Percentiles rank a stretch among this genome's conserved stretches.
These are phyloP conservation scores for Ochlodes sylvanus DNA, from an alignment of 2,888 invertebrate species.

Conservation along the genomic window DNA sequence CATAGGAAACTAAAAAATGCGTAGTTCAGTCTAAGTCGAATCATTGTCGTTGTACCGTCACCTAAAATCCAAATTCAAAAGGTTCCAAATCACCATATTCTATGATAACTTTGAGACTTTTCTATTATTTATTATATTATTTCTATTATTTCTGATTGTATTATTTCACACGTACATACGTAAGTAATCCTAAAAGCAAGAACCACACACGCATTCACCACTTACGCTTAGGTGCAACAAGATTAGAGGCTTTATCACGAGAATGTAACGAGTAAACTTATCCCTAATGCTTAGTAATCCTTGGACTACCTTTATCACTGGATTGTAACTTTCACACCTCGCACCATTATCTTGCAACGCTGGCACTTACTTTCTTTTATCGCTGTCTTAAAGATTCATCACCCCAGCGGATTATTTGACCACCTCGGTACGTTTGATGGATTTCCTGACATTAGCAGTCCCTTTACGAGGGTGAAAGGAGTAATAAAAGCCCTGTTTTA, in stretches of 20 bases:
- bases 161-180: too few species aligned
- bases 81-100: too few species aligned
- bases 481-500: constrained; percentile 47
- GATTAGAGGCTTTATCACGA: background rate
- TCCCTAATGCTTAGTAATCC: constrained; percentile 27
- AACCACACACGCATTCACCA: background rate
- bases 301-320: constrained; percentile 41
- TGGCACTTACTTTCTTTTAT: constrained; percentile 61
- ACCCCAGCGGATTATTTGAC: constrained; percentile 52
- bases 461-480: constrained; percentile 51
- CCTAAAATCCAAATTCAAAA: too few species aligned
- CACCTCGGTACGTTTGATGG: constrained; percentile 54
- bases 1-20: too few species aligned
- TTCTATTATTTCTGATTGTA: too few species aligned
- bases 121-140: too few species aligned
- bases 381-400: constrained; percentile 52
- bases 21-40: too few species aligned
- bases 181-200: background rate
- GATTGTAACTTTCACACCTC: constrained; percentile 48
- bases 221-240: background rate
- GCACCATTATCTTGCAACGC: constrained; percentile 57
- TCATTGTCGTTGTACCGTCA: too few species aligned
- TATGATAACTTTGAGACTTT: too few species aligned
- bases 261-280: constrained; percentile 1
- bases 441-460: constrained; percentile 51